Conservation (phyloP, 2,888 invertebrate genomes). For the Clanis bilineata region DNA sequence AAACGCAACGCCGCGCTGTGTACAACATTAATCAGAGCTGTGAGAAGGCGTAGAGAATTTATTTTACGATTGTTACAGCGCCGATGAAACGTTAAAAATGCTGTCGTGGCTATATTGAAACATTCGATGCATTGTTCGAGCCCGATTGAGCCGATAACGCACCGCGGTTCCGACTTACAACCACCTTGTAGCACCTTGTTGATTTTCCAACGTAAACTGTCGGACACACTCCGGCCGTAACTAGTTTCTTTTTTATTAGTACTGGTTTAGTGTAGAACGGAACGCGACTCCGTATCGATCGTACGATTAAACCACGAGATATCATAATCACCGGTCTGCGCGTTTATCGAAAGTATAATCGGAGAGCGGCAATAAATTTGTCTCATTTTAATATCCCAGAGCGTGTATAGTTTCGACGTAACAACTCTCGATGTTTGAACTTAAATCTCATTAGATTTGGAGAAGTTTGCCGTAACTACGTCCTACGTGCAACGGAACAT, state of each 20-base stretch:
- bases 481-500: constrained; percentile 34
- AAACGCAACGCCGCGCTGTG: constrained; percentile 70
- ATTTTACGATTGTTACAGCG: constrained; percentile 80
- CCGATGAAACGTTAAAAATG: constrained; percentile 81
- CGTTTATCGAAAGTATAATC: constrained; percentile 80
- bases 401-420: constrained; percentile 68
- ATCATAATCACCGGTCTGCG: constrained; percentile 81
- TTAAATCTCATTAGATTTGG: constrained; percentile 54
- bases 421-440: constrained; percentile 58
- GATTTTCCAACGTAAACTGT: constrained; percentile 78
- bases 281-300: constrained; percentile 77
- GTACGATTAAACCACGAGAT: constrained; percentile 76
- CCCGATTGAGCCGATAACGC: constrained; percentile 76
- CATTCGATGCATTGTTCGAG: constrained; percentile 78
- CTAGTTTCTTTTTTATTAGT: constrained; percentile 80
- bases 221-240: constrained; percentile 67
- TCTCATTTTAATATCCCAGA: constrained; percentile 79
- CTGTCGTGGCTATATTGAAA: constrained; percentile 79
- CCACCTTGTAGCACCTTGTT: constrained; percentile 70
- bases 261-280: constrained; percentile 79
- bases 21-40: constrained; percentile 80
- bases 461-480: too few relatives aligned
- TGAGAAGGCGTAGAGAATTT: constrained; percentile 81
- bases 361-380: constrained; percentile 78
- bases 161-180: constrained; percentile 64